Conservation (phyloP, 1,140 invertebrate genomes). For the Chironomus striatipennis region DNA sequence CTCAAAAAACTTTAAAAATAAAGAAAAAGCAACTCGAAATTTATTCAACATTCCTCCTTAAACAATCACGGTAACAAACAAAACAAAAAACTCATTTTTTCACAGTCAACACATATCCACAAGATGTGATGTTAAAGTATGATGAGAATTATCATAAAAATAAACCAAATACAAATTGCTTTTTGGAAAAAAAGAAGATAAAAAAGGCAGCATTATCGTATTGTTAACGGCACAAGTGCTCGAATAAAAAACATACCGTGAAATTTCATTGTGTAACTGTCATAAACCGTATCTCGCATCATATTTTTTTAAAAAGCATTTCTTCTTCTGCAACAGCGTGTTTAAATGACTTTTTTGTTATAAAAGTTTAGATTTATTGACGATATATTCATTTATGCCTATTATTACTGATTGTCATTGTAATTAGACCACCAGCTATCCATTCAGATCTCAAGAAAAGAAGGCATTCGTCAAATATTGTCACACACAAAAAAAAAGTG, state of each 20-base stretch:
- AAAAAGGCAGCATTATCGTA: background rate
- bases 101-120: background rate
- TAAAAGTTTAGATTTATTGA: background rate
- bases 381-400: background rate
- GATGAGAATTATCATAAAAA: constrained; percentile 2
- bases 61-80: too few relatives aligned
- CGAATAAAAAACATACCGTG: background rate
- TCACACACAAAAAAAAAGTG: too few relatives aligned
- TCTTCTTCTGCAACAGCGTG: background rate
- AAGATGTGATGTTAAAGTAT: background rate
- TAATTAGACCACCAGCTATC: background rate
- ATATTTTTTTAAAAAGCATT: background rate
- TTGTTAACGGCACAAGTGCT: background rate
- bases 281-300: background rate
- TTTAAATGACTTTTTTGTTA: constrained; percentile 18
- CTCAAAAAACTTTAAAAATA: background rate
- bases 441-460: too few relatives aligned
- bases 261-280: constrained; percentile 8
- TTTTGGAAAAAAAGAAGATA: background rate
- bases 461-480: too few relatives aligned
- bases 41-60: background rate
- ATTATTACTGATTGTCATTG: constrained; percentile 5
- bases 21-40: background rate
- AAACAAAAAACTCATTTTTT: background rate
- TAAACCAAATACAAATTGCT: constrained; percentile 11